A percentile compares a stretch with the other conserved stretches of the same genome.
Conservation (phyloP, 2,888 invertebrate genomes). For the Agrilus cyanescens region DNA sequence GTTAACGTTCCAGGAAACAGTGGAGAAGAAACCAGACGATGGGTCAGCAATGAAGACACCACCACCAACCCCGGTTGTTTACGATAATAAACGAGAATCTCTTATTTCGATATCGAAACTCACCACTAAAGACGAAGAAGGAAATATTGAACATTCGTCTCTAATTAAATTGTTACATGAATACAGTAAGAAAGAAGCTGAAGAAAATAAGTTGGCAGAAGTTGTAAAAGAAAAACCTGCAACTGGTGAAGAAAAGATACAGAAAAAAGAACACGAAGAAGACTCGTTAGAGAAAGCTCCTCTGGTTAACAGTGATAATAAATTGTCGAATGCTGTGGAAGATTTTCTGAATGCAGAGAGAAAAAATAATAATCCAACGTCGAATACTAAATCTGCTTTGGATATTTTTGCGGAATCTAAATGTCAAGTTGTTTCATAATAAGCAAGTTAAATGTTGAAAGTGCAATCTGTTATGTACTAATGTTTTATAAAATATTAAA, state of each 20-base stretch:
- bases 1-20: too few relatives aligned
- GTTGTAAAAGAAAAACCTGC: neutral
- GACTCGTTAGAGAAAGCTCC: slow-evolving; percentile 14
- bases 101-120: slow-evolving; percentile 10
- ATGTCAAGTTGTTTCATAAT: too few relatives aligned
- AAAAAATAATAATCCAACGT: neutral
- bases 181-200: slow-evolving; percentile 23
- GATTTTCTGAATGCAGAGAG: slow-evolving; percentile 13
- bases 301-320: slow-evolving; percentile 20
- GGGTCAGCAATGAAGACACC: slow-evolving; percentile 23
- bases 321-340: slow-evolving; percentile 4
- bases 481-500: too few relatives aligned
- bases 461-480: too few relatives aligned
- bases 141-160: slow-evolving; percentile 29
- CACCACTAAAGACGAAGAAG: slow-evolving; percentile 20
- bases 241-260: neutral
- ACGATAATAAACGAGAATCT: slow-evolving; percentile 5
- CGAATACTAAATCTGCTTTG: too few relatives aligned
- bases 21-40: neutral
- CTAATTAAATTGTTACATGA: slow-evolving; percentile 32
- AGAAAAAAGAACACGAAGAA: slow-evolving; percentile 7
- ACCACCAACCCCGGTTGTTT: slow-evolving; percentile 17
- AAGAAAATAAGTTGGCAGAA: neutral
- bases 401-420: too few relatives aligned
- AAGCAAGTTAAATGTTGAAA: too few relatives aligned